These are phyloP conservation scores for Chaetorhynchus papuensis DNA, from an alignment of 2,113 vertebrate species.

Conservation along the genomic window DNA sequence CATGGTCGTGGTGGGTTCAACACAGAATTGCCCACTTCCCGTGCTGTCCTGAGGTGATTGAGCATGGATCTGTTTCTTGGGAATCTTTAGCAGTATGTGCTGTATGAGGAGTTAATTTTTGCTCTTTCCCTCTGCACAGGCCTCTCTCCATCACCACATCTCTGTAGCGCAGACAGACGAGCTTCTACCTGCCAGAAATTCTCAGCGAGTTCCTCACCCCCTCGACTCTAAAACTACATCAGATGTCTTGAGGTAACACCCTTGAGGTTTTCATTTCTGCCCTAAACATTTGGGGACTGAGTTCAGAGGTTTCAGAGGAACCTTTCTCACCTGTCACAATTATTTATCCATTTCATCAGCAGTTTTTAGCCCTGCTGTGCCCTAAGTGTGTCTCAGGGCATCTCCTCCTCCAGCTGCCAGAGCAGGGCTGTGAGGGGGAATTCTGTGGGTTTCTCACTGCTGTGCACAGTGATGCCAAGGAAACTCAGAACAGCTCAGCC, in stretches of 20 bases:
- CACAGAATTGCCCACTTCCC: not conserved
- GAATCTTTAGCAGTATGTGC: not conserved
- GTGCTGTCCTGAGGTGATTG: not conserved
- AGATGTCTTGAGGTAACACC: slow-evolving; percentile 90
- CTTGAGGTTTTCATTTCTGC: not conserved
- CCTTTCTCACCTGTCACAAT: not conserved
- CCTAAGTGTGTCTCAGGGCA: accelerated
- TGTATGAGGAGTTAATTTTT: not conserved
- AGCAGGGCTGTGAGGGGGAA: not conserved
- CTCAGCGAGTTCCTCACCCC: slow-evolving; percentile 89
- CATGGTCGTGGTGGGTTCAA: accelerated
- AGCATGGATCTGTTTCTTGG: not conserved
- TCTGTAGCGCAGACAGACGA: slow-evolving; percentile 92
- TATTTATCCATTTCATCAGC: not conserved
- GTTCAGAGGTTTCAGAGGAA: not conserved
- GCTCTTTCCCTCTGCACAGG: slow-evolving; percentile 68
- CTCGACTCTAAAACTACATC: slow-evolving; percentile 98
- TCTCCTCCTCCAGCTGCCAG: not conserved
- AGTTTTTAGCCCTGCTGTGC: not conserved
- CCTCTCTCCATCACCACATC: slow-evolving; percentile 95
- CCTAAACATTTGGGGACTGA: not conserved
- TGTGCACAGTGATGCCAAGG: not conserved
- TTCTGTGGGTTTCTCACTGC: not conserved
- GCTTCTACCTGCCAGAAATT: slow-evolving; percentile 84
- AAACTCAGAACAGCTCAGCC: not conserved